Evolutionary conservation across 2,797 vertebrate genomes (phyloP).

Genomic region (Phataginus tricuspis): DNA sequence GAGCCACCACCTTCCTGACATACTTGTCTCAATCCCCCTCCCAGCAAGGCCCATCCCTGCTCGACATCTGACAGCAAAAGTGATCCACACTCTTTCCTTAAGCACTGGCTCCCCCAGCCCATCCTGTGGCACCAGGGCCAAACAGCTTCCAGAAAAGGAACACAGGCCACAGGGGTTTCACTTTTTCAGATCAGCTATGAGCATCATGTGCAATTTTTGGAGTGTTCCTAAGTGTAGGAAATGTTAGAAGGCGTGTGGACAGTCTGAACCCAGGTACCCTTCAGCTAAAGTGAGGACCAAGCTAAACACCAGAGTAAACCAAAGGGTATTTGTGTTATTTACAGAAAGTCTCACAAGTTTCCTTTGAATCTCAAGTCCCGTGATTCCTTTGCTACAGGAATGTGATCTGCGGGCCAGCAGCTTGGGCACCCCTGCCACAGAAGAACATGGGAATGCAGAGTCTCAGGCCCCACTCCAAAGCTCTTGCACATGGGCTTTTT

Average conservation of each 20-base stretch:
- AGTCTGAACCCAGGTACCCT: not conserved
- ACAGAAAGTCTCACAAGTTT: not conserved
- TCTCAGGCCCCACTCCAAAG: not conserved
- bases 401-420: not conserved
- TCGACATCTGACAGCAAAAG: not conserved
- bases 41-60: not conserved
- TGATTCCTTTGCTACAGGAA: not conserved
- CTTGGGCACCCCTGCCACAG: not conserved
- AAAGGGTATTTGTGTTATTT: not conserved
- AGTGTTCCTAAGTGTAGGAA: not conserved
- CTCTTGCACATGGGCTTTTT: not conserved
- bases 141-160: not conserved
- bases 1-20: not conserved
- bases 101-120: not conserved
- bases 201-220: not conserved
- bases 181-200: not conserved
- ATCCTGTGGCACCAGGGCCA: not conserved
- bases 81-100: not conserved
- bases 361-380: not conserved
- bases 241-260: not conserved
- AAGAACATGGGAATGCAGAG: not conserved
- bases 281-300: not conserved
- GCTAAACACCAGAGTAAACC: not conserved
- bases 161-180: not conserved
- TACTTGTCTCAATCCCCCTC: not conserved